Evolutionary conservation across 2,888 invertebrate species (phyloP).

Genomic region (Subacronicta megacephala): DNA sequence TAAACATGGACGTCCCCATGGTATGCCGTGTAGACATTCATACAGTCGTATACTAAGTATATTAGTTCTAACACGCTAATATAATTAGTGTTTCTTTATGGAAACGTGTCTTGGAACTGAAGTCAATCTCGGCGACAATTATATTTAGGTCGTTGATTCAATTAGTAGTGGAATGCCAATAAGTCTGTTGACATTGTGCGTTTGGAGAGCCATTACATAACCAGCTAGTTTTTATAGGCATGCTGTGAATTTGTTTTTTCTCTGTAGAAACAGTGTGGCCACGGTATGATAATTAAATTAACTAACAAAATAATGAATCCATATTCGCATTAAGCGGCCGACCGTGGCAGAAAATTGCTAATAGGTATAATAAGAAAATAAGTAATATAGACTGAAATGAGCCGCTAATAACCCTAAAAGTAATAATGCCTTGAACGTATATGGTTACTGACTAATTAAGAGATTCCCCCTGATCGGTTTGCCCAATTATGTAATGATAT

Average conservation of each 20-base stretch:
- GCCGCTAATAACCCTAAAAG: no score
- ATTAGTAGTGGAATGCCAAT: constrained; percentile 40
- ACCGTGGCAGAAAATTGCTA: no score
- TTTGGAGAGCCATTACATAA: constrained; percentile 6
- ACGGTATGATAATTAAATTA: no score
- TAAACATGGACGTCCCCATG: constrained; percentile 7
- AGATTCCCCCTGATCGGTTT: no score
- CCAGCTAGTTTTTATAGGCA: not conserved
- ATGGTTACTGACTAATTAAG: no score
- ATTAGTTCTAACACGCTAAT: constrained; percentile 10
- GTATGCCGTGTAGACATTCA: not conserved
- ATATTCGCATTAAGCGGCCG: no score
- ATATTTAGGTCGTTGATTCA: constrained; percentile 25
- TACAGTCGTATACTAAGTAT: not conserved
- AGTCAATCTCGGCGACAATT: constrained; percentile 16
- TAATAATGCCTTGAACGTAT: no score
- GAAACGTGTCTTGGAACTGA: constrained; percentile 13
- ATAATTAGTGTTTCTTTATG: constrained; percentile 15
- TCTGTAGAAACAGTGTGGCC: no score
- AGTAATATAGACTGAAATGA: no score
- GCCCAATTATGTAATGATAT: no score
- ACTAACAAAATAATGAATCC: no score
- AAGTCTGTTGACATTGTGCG: constrained; percentile 21
- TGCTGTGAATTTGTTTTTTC: not conserved
- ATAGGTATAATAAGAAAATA: no score